Evolutionary conservation across 2,888 invertebrate species (phyloP), one percentile per base, ranked within the genome.

Genomic region (Drosophila quinaria): DNA sequence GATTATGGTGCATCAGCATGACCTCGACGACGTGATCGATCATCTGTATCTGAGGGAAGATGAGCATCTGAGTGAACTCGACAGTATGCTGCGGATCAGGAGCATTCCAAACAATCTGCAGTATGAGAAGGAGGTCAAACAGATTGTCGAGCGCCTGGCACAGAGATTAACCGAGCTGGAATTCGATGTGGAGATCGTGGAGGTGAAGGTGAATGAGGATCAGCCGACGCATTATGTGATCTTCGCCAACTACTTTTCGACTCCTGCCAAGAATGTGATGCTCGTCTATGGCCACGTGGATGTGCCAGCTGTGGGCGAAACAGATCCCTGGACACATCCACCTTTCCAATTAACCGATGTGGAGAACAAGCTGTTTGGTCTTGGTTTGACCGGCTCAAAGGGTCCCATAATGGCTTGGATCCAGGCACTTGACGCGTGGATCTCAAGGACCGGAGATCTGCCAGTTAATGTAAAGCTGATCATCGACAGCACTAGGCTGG

Each of bases 221-320:
- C 5, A 41, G 0, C n/a, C 46, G 0, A 22, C 22, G 10, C 61
- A 80, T 1, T 74, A 51, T 44, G 54, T 67, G 6, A 52, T 80
- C 6, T 80, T 82, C 42, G 83, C 80, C 66, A 59, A 44, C 2
- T 77, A 82, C n/a, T 80, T 80, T 17, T 66, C 70, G 0, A 70
- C 74, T 0, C 70, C 83, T 0, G 50, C 50, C 19, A 82, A 80
- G n/a, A 73, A 82, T 29, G 49, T 77, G 19, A 44, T 80, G 49
- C 60, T 80, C 3, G 46, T 82, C 13, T 79, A 80, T 13, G 83
- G 80, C 0, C 33, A 69, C 29, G 50, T 73, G 10, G 66, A 69
- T 19, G 80, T 80, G 6, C 47, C 35, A 9, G 4, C 25, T 0
- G 77, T 77, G 4, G 8, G 0, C 0, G 3, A 0, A 2, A 6